Evolutionary conservation across 2,797 vertebrate species (phyloP), one percentile per base, ranked within the genome.

Genomic region (Coregonus suidteri): DNA sequence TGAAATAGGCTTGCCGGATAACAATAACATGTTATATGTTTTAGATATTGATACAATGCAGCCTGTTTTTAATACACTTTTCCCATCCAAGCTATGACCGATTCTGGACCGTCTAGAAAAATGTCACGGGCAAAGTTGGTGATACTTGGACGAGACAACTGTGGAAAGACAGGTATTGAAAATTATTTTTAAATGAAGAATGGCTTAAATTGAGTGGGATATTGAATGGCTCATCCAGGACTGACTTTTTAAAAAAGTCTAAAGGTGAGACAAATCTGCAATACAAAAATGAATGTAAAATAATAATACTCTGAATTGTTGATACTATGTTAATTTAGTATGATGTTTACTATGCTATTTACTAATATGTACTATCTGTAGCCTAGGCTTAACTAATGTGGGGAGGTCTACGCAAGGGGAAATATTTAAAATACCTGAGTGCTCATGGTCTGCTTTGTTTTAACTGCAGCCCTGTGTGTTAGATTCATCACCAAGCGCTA

Each of bases 401-500:
- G 14, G 37, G 37, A 20, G 7, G 6, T 47, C 37, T 37, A 52
- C 34, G 16, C 30, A 16, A 52, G 25, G 15, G 15, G 11, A 31
- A 70, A 47, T 47, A 47, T 73, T 53, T 73, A 2, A 54, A 68
- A 68, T 30, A 56, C 52, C 51, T 5, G 30, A 68, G 66, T 35
- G 15, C 66, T 68, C 7, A 51, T 70, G 35, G 72, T 88, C 83
- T 91, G 84, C 74, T 82, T 78, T 90, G 35, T 92, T 81, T 51
- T 52, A 86, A 89, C 88, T 74, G 25, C 88, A 95, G 94, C 94
- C 0, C 85, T 95, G 84, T 95, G 94, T 73, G 94, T 95, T 68
- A 93, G 94, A 71, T 94, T 94, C 83, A 85, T 95, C 67, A 95
- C 94, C 70, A 93, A 83, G 68, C 93, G 94, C 71, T 95, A 93